phyloP scores from a whole-genome alignment of 2,113 vertebrate genomes.

The Nibea albiflora region DNA sequence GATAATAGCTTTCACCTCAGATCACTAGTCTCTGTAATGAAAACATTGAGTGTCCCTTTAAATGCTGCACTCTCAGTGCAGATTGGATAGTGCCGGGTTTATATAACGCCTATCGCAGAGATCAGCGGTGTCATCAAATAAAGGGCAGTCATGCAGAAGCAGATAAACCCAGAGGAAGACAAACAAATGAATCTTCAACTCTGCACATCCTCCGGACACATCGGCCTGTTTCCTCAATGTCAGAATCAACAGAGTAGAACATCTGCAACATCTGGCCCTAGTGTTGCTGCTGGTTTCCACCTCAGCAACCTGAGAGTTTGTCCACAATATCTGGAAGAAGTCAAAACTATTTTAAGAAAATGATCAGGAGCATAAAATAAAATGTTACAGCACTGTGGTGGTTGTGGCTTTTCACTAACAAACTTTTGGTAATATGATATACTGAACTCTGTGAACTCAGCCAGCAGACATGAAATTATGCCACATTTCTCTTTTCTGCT shows the following conservation, averaged over 20 bases:
- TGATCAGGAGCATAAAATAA: neutral
- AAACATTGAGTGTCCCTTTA: neutral
- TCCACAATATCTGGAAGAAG: neutral
- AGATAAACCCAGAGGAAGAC: slow-evolving; percentile 21
- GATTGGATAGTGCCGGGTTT: neutral
- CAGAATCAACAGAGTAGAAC: slow-evolving; percentile 14
- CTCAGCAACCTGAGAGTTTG: neutral
- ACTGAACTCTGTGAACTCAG: neutral
- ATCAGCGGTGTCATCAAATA: slow-evolving; percentile 5
- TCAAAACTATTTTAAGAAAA: neutral
- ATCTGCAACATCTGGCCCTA: neutral
- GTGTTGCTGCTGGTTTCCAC: neutral
- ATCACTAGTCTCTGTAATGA: neutral
- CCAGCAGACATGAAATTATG: neutral
- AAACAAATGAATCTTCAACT: slow-evolving; percentile 22
- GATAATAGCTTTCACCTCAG: slow-evolving; percentile 1
- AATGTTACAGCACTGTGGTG: neutral
- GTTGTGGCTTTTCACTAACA: neutral
- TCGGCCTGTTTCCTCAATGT: neutral
- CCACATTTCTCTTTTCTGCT: neutral
- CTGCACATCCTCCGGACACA: neutral
- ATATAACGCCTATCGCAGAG: slow-evolving; percentile 15
- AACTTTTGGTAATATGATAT: neutral
- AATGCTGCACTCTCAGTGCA: slow-evolving; percentile 1
- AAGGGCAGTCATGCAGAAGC: neutral